phyloP scores from a whole-genome alignment of 1,140 invertebrate species.

The Drosophila guanche region DNA sequence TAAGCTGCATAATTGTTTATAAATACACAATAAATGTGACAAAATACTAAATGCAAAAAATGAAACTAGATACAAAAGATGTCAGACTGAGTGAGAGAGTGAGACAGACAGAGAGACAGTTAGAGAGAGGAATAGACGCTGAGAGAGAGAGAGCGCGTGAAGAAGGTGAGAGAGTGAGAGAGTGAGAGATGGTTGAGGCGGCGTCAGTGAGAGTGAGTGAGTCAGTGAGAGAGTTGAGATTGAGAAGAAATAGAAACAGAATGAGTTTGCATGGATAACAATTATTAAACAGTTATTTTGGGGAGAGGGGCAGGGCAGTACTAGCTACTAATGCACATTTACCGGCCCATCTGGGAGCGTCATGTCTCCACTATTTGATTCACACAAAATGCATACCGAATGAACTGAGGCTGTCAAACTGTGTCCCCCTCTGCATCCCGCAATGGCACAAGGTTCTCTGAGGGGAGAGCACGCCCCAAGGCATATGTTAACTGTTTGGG shows the following conservation, averaged over 20 bases:
- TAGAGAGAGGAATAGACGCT: slow-evolving; percentile 24
- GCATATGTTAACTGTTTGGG: slow-evolving; percentile 40
- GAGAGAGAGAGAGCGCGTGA: slow-evolving; percentile 11
- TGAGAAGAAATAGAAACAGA: slow-evolving; percentile 26
- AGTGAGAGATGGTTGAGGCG: slow-evolving; percentile 41
- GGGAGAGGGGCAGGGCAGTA: slow-evolving; percentile 25
- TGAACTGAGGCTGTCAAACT: slow-evolving; percentile 33
- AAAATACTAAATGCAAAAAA: slow-evolving; percentile 82
- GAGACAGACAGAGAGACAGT: slow-evolving; percentile 40
- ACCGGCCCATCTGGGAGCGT: slow-evolving; percentile 38
- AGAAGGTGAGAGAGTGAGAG: slow-evolving; percentile 15
- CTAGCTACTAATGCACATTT: slow-evolving; percentile 64
- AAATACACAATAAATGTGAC: slow-evolving; percentile 80
- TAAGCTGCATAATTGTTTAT: slow-evolving; percentile 82
- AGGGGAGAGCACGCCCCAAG: slow-evolving; percentile 31
- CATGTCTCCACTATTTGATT: too few species aligned
- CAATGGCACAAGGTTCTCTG: slow-evolving; percentile 65
- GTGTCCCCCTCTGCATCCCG: slow-evolving; percentile 24
- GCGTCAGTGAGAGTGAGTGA: slow-evolving; percentile 5
- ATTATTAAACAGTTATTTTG: neutral
- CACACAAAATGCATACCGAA: neutral
- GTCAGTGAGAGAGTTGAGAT: slow-evolving; percentile 38
- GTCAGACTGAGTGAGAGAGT: slow-evolving; percentile 72
- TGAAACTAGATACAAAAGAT: slow-evolving; percentile 81
- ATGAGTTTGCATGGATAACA: slow-evolving; percentile 44